Evolutionary conservation across 1,140 invertebrate genomes (phyloP).

Genomic region (Hormaphis cornu): DNA sequence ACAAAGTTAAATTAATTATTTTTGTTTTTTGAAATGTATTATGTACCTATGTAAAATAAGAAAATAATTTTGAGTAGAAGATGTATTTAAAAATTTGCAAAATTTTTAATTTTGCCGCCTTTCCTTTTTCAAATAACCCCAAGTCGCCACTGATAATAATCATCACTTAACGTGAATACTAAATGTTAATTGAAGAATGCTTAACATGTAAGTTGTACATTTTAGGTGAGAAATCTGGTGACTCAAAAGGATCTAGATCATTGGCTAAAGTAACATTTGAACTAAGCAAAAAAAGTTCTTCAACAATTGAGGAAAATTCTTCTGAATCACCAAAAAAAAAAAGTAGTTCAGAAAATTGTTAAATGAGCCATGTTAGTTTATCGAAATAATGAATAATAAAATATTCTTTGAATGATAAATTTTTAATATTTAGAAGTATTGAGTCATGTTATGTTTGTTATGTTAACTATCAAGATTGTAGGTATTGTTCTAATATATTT

Average conservation of each 20-base stretch:
- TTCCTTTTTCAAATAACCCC: no score
- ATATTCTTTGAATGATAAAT: background rate
- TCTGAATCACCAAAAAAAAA: background rate
- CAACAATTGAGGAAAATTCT: constrained; percentile 10
- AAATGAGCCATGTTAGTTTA: background rate
- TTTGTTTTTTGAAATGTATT: no score
- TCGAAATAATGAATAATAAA: background rate
- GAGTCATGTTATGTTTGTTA: background rate
- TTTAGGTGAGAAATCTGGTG: constrained; percentile 15
- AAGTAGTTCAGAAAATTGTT: background rate
- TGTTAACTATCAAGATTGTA: background rate
- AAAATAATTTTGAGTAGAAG: no score
- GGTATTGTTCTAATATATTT: background rate
- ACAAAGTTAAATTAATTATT: no score
- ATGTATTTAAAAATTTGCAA: no score
- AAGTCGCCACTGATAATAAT: no score
- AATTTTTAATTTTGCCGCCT: no score
- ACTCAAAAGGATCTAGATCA: constrained; percentile 1
- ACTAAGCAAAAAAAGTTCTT: constrained; percentile 19
- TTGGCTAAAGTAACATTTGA: constrained; percentile 7
- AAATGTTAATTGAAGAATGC: no score
- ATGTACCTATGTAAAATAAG: no score
- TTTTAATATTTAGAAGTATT: background rate
- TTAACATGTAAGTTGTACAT: no score
- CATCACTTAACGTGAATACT: no score